Conservation (phyloP, 2,113 vertebrate genomes). For the Gnathonemus longibarbis region DNA sequence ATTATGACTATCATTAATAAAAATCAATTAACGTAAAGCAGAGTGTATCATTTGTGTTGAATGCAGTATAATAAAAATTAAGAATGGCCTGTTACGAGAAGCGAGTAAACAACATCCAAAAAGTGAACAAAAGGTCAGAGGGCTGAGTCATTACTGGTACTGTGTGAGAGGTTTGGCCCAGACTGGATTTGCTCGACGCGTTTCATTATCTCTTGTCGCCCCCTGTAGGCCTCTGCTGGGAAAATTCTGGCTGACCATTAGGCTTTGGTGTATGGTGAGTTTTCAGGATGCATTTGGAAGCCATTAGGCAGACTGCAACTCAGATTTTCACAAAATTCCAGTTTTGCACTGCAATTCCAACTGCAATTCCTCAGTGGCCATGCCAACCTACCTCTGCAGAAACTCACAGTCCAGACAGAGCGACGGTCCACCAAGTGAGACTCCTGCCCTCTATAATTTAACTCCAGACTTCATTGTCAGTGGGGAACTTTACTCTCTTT, state of each 20-base stretch:
- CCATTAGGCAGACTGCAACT: neutral
- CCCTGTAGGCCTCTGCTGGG: slow-evolving; percentile 11
- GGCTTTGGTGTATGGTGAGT: neutral
- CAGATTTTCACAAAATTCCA: neutral
- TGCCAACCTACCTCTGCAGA: neutral
- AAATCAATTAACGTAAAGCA: neutral
- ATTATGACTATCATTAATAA: neutral
- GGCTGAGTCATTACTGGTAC: neutral
- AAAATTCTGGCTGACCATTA: neutral
- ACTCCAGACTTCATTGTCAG: neutral
- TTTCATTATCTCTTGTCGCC: slow-evolving; percentile 10
- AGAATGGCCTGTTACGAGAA: neutral
- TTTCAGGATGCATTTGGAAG: neutral
- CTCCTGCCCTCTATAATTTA: neutral
- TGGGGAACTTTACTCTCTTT: neutral
- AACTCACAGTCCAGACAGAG: neutral
- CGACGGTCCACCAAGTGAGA: neutral
- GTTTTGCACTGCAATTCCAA: neutral
- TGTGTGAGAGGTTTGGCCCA: neutral
- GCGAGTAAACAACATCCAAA: neutral
- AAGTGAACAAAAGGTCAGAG: neutral
- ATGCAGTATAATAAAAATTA: neutral
- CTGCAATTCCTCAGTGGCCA: neutral
- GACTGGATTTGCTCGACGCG: neutral
- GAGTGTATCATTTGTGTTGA: neutral